These are phyloP conservation scores for Pristionchus fissidentatus DNA, from an alignment of 2,888 invertebrate species.

Conservation along the genomic window DNA sequence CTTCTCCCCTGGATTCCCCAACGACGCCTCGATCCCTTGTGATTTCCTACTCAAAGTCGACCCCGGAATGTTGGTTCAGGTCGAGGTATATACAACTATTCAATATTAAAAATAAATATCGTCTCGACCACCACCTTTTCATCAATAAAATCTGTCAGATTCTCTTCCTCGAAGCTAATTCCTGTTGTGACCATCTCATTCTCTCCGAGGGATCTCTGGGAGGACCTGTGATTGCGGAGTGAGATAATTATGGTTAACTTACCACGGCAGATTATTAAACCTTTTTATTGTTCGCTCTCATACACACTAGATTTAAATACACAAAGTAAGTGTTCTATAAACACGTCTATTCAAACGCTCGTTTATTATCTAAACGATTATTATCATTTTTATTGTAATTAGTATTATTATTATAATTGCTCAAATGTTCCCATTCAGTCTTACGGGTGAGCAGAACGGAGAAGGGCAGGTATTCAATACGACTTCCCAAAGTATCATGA, in stretches of 20 bases:
- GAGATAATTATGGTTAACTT: too few species aligned
- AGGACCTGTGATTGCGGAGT: neutral
- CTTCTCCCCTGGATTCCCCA: neutral
- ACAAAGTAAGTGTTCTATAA: too few species aligned
- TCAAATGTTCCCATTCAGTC: too few species aligned
- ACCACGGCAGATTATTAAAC: too few species aligned
- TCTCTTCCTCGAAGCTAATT: neutral
- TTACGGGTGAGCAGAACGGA: neutral
- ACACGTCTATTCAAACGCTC: too few species aligned
- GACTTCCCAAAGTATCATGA: neutral
- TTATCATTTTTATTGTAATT: too few species aligned
- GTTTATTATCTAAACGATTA: too few species aligned
- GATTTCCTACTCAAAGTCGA: neutral
- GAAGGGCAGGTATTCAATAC: neutral
- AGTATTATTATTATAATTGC: too few species aligned
- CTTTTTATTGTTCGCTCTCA: too few species aligned
- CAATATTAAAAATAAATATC: too few species aligned
- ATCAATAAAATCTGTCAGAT: neutral
- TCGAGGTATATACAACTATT: neutral
- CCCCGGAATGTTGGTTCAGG: neutral
- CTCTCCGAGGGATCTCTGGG: conserved; percentile 1
- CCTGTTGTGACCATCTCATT: neutral
- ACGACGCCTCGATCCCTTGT: neutral
- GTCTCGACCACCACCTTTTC: too few species aligned
- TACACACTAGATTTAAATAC: too few species aligned